Conservation (phyloP, 30 jellyfish, hydroid and myxozoan genomes). For the Aurelia aurita complex sp. Pacific region DNA sequence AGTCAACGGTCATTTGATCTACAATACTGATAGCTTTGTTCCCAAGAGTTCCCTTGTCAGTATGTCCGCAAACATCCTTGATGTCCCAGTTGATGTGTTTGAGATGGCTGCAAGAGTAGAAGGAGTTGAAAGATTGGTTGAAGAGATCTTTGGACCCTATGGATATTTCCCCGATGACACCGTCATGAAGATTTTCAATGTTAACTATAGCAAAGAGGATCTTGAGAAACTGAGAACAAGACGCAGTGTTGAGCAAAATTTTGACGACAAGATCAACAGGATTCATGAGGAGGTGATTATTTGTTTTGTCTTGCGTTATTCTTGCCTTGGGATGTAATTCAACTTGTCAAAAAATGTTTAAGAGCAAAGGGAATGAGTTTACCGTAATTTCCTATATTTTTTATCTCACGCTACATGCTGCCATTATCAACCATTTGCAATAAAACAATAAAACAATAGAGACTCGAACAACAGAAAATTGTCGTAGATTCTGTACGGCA, state of each 20-base stretch:
- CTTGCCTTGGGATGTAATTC: no score
- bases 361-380: no score
- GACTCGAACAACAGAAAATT: no score
- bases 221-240: conserved; percentile 54
- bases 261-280: conserved; percentile 37
- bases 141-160: conserved; percentile 86
- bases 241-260: conserved; percentile 51
- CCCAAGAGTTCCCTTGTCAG: conserved; percentile 90
- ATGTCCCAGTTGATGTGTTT: conserved; percentile 82
- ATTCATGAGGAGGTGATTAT: conserved; percentile 40
- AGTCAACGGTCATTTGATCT: conserved; percentile 89
- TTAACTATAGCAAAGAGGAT: conserved; percentile 57
- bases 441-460: no score
- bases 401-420: no score
- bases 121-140: conserved; percentile 89
- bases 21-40: conserved; percentile 80
- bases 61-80: conserved; percentile 88
- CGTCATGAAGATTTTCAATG: conserved; percentile 68
- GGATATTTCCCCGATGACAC: conserved; percentile 88
- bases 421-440: no score
- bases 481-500: no score
- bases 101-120: conserved; percentile 94
- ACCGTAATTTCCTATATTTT: no score
- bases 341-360: no score
- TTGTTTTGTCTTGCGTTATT: neutral